phyloP scores from a whole-genome alignment of 1,140 invertebrate genomes.

The Platyura marginata region DNA sequence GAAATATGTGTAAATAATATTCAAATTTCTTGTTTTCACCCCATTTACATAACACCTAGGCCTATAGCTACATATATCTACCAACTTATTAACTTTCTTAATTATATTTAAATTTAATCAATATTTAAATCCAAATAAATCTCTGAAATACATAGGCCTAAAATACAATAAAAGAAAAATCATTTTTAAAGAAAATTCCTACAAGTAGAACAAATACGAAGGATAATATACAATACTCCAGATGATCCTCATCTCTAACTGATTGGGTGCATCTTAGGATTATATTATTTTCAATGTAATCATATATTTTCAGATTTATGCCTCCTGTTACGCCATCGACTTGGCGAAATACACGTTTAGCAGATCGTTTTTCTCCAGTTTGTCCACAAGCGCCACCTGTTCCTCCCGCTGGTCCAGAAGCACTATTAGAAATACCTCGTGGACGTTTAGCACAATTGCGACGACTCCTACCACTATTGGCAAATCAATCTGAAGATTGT shows the following conservation, averaged over 20 bases:
- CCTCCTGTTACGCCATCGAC: slow-evolving; percentile 79
- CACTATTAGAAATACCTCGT: slow-evolving; percentile 52
- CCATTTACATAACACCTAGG: too few species aligned
- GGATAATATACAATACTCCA: too few species aligned
- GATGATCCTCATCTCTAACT: too few species aligned
- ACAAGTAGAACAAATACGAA: too few species aligned
- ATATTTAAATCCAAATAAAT: neutral
- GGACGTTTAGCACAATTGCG: slow-evolving; percentile 64
- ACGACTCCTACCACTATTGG: slow-evolving; percentile 57
- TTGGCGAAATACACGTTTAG: slow-evolving; percentile 64
- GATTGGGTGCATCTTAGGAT: too few species aligned
- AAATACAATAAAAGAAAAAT: too few species aligned
- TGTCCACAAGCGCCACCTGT: slow-evolving; percentile 70
- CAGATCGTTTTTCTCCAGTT: slow-evolving; percentile 66
- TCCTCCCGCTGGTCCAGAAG: slow-evolving; percentile 50
- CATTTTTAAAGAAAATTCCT: neutral
- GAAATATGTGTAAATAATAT: too few species aligned
- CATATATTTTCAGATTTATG: slow-evolving; percentile 72
- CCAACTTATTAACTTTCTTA: neutral
- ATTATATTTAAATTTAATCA: neutral
- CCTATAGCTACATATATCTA: neutral
- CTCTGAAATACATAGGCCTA: too few species aligned
- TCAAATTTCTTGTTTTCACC: too few species aligned
- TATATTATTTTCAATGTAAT: too few species aligned
- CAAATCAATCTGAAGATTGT: slow-evolving; percentile 91